Conservation (phyloP, 2,113 vertebrate genomes). For the Pluvialis apricaria region DNA sequence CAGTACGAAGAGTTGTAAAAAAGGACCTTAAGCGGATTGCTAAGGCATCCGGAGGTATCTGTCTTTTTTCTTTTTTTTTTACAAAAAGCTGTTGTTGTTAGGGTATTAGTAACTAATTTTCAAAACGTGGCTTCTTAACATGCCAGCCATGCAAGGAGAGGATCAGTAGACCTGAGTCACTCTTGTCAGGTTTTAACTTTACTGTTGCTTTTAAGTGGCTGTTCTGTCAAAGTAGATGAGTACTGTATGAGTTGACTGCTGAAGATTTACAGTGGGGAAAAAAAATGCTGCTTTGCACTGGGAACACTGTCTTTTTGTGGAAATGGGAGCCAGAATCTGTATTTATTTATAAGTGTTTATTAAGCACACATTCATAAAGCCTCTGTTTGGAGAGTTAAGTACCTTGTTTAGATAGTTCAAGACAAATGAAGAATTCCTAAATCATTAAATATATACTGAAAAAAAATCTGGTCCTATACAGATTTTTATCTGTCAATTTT, state of each 20-base stretch:
- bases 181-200: not conserved
- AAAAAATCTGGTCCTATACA: not conserved
- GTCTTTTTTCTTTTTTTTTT: not conserved
- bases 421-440: rapidly evolving
- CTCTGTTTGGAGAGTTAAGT: not conserved
- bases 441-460: not conserved
- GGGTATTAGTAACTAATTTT: not conserved
- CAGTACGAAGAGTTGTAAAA: conserved; percentile 92
- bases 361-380: not conserved
- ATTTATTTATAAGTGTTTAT: not conserved
- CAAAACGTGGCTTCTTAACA: not conserved
- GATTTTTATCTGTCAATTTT: not conserved
- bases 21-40: conserved; percentile 94
- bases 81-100: not conserved
- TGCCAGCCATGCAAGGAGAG: not conserved
- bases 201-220: not conserved
- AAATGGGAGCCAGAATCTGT: not conserved
- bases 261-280: not conserved
- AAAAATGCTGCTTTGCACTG: not conserved
- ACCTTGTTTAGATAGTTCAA: not conserved
- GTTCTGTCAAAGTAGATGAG: not conserved
- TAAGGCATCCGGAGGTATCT: conserved; percentile 90
- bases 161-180: not conserved
- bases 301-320: not conserved
- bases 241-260: not conserved